Base-by-base conservation (phyloP, 1,140 invertebrate genomes). In the Adoxophyes honmai region DNA sequence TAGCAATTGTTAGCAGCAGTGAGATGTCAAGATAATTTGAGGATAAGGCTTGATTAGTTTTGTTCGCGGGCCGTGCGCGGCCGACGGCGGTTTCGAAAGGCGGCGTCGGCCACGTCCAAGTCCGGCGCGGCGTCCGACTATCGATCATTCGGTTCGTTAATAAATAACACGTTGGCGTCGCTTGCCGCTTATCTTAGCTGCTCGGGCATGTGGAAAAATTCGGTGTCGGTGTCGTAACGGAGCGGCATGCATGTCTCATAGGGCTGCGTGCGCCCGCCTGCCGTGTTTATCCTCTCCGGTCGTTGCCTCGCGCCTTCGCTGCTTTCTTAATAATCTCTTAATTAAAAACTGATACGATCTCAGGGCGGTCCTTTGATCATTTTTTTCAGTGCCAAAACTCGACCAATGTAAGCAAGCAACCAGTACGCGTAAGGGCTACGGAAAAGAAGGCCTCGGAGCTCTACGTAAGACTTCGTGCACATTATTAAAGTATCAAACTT, bases 131-230 rank as follows among this genome's bases (percentile, higher is more conserved):
- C 85, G 83, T 80, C 76, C 81, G 78, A 76, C 85, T 84, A 88
- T 88, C 85, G 83, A 88, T 88, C 85, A 88, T 86, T 88, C 83
- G 81, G 80, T 88, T 88, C 85, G 85, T 86, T 88, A 86, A 88
- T 88, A 88, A 85, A 88, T 85, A 86, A 88, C 81, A 88, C 79
- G 85, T 81, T 74, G 82, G 75, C 82, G 81, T 84, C 75, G 75
- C 66, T 75, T 75, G 81, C 73, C 66, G 80, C 85, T 86, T 88
- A 88, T 88, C 85, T 86, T 42, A 34, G 75, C 75, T 86, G 85
- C 70, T 79, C 85, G 83, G 80, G 78, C 85, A 86, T 88, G 85
- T 86, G 83, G 81, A 88, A 88, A 84, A 85, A 85, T 86, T 86
- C 78, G 85, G 82, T 82, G 81, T 86, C 83, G 83, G 80, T 88